Evolutionary conservation across 2,888 invertebrate genomes (phyloP), one percentile per base, ranked within the genome.

Genomic region (Metallyticus violacea): DNA sequence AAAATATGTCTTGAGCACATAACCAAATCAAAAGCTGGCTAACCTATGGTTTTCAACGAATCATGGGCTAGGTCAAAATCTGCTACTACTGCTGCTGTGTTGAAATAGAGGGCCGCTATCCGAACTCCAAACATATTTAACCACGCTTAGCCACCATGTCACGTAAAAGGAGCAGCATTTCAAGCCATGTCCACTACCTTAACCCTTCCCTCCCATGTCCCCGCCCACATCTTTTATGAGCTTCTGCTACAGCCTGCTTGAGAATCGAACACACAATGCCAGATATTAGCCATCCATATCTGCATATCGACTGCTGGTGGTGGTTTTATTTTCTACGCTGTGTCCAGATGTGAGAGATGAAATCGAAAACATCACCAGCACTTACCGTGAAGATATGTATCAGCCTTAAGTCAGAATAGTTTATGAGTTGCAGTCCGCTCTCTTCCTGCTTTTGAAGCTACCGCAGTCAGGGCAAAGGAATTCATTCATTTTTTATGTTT

Each of bases 51-150:
- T n/a, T n/a, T 62, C 0, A 22, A 4, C 40, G 15, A 62, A 62
- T 22, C 40, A 22, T 62, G 40, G 40, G 40, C 40, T 62, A 62
- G 40, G 15, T 62, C 40, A 62, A 62, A n/a, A 62, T 62, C 40
- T 62, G 40, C 15, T 62, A 62, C 15, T 62, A 62, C 40, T 62
- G 40, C 40, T 15, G 15, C 40, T 22, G 40, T 62, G 40, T 62
- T 62, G 40, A 62, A 40, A 22, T 15, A 62, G 26, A 82, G n/a
- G 81, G 26, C 26, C 2, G 28, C 15, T 79, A 28, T 29, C 25
- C 29, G 25, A 82, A 82, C 62, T 40, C 81, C 81, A 82, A 62
- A 82, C 81, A 82, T 82, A 82, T 26, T 82, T 82, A 82, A 82
- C 40, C 62, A 40, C 78, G 26, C 30, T 81, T 25, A 9, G 26